Evolutionary conservation across 1,140 invertebrate species (phyloP).

Genomic region (Bombus superbus): DNA sequence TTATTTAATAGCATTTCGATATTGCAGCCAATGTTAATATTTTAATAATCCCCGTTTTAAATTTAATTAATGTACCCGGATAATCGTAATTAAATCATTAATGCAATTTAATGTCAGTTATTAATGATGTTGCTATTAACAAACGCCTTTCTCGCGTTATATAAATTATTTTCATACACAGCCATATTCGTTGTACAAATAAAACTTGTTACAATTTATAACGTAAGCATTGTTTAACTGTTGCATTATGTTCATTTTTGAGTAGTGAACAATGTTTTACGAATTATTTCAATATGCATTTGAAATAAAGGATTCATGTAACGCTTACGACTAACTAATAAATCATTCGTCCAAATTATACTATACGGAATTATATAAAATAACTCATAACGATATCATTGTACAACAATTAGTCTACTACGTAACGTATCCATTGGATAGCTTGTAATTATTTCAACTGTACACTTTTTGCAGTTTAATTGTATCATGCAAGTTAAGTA

Average conservation of each 20-base stretch:
- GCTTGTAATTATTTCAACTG: too few species aligned
- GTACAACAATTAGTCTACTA: too few species aligned
- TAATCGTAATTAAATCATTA: background rate
- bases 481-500: too few species aligned
- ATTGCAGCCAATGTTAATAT: background rate
- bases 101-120: background rate
- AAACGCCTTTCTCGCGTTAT: background rate
- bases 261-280: background rate
- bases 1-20: background rate
- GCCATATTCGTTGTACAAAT: background rate
- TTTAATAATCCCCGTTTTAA: background rate
- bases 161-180: background rate
- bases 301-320: background rate
- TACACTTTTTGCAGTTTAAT: too few species aligned
- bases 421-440: too few species aligned
- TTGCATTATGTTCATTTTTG: background rate
- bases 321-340: background rate
- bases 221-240: background rate
- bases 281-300: background rate
- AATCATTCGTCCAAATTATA: background rate
- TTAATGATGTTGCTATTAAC: background rate
- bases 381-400: too few species aligned
- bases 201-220: background rate
- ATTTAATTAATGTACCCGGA: background rate
- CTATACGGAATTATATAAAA: too few species aligned